Evolutionary conservation across 1,140 invertebrate species (phyloP).

Genomic region (Drosophila burlai): DNA sequence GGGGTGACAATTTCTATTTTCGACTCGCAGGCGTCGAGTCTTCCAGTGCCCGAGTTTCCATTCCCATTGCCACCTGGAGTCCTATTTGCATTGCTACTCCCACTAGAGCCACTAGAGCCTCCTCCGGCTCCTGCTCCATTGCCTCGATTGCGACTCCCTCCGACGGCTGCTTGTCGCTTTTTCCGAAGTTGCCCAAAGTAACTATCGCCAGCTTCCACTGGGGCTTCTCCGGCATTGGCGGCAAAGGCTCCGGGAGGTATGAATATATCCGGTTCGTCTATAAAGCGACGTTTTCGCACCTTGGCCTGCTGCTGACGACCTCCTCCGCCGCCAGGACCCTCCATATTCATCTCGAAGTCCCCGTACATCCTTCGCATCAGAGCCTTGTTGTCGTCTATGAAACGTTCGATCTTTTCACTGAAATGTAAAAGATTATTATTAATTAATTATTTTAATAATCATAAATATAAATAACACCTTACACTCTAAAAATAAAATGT

Average conservation of each 20-base stretch:
- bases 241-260: slow-evolving; percentile 84
- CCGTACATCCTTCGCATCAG: slow-evolving; percentile 97
- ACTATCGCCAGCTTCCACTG: slow-evolving; percentile 85
- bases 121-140: slow-evolving; percentile 9
- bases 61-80: slow-evolving; percentile 45
- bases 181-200: slow-evolving; percentile 86
- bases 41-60: slow-evolving; percentile 86
- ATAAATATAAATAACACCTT: not conserved
- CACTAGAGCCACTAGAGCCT: slow-evolving; percentile 6
- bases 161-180: slow-evolving; percentile 86
- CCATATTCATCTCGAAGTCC: slow-evolving; percentile 90
- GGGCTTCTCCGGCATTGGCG: slow-evolving; percentile 53
- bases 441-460: not conserved
- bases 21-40: slow-evolving; percentile 95
- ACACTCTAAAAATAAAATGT: not conserved
- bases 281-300: slow-evolving; percentile 86
- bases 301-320: slow-evolving; percentile 86
- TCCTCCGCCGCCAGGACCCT: slow-evolving; percentile 85
- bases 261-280: slow-evolving; percentile 86
- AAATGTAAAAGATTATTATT: not conserved
- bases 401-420: slow-evolving; percentile 94
- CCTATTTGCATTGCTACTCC: slow-evolving; percentile 43
- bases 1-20: slow-evolving; percentile 97
- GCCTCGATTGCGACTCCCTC: slow-evolving; percentile 59
- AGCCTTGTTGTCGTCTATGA: slow-evolving; percentile 97